Evolutionary conservation across 92 coral and sea anemone species (phyloP), one percentile per base, ranked within the genome.

Genomic region (Phenganax stokvisi): DNA sequence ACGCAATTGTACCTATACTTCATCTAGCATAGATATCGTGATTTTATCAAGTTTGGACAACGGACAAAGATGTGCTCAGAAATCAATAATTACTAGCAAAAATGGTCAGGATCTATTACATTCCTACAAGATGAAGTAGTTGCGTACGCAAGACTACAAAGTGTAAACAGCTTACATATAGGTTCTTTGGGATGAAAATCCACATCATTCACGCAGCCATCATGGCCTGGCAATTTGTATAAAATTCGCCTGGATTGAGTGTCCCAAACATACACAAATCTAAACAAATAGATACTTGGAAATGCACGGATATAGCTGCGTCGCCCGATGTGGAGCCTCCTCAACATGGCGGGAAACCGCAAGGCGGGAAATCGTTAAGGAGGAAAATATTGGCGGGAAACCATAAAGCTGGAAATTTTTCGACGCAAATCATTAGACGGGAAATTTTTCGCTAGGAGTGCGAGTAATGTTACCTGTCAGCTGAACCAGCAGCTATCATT

Each of bases 251-350:
- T 86, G 6, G 92, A 88, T 79, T 92, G 92, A 65, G 98, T 94
- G 81, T 94, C 98, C 98, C 98, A 94, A n/a, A 94, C 97, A 75
- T 94, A 94, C 9, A 94, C 98, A 92, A 90, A 94, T 75, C 97
- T 93, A 54, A 28, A 87, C 59, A 17, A 54, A 57, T 31, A 72
- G 13, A 74, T 6, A 52, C 51, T 52, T 51, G 79, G 51, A 15
- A 74, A 74, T 16, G 5, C 57, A 51, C 57, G 13, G 79, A 51
- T 16, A 76, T 7, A 76, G 30, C 57, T 17, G 27, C 8, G 68
- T 57, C 53, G n/a, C 25, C 16, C 47, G 17, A 37, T 37, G 0
- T 37, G 47, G 47, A 37, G 47, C 47, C 47, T 37, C 47, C 47
- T 37, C 47, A 5, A 37, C 47, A 5, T 37, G 47, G 47, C 47